Evolutionary conservation across 2,113 vertebrate genomes (phyloP).

Genomic region (Leucosticte australis): DNA sequence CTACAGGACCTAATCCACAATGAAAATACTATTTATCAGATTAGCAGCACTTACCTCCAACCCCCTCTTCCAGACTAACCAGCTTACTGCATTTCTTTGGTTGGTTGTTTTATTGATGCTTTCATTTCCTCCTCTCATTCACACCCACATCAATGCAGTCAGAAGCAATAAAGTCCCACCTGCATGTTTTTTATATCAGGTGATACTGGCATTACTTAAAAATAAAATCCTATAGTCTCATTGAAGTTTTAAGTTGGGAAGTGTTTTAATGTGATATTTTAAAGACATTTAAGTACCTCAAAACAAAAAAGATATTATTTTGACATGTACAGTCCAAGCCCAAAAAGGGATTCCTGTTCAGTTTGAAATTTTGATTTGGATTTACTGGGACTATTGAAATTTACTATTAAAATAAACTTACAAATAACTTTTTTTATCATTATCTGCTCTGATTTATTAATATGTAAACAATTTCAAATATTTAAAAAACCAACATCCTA

Average conservation of each 20-base stretch:
- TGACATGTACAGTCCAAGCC: not conserved
- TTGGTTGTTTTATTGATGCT: not conserved
- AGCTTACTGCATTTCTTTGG: not conserved
- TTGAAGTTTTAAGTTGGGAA: not conserved
- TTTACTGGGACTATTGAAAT: not conserved
- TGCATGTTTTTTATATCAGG: not conserved
- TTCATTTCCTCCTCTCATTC: not conserved
- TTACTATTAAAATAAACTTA: not conserved
- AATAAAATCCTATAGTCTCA: not conserved
- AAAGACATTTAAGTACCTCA: not conserved
- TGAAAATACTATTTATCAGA: not conserved
- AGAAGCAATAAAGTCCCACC: not conserved
- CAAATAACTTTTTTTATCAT: not conserved
- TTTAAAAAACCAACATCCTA: not conserved
- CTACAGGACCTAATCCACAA: not conserved
- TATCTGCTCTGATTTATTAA: not conserved
- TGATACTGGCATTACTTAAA: not conserved
- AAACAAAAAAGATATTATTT: not conserved
- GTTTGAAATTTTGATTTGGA: not conserved
- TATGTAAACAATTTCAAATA: not conserved
- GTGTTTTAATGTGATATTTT: not conserved
- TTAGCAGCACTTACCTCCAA: not conserved
- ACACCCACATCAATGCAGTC: not conserved
- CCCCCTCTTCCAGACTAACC: not conserved
- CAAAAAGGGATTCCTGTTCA: not conserved